Percentiles rank a stretch among this genome's conserved stretches.
phyloP scores from a whole-genome alignment of 2,888 invertebrate genomes.

The Leptopilina drosophilae region DNA sequence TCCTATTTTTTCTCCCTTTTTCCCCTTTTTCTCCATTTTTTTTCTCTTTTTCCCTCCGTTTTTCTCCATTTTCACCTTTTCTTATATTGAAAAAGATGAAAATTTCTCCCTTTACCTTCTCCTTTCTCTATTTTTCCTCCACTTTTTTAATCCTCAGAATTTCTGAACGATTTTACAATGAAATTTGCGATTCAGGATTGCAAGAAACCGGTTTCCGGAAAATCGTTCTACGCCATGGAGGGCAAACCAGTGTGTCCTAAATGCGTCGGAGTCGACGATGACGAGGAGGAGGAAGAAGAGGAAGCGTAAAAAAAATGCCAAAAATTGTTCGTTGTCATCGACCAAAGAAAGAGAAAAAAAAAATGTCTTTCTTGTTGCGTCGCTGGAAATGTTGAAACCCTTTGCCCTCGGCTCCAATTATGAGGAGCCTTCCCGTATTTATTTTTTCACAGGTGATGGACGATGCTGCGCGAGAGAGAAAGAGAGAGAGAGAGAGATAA shows the following conservation, averaged over 20 bases:
- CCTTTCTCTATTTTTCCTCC: too few relatives aligned
- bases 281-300: conserved; percentile 80
- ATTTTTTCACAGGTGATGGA: conserved; percentile 33
- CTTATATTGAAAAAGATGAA: too few relatives aligned
- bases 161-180: not conserved
- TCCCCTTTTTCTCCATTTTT: not conserved
- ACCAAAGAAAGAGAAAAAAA: conserved; percentile 23
- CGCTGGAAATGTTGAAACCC: conserved; percentile 42
- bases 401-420: conserved; percentile 66
- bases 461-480: not conserved
- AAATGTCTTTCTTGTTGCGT: not conserved
- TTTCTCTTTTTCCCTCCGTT: too few relatives aligned
- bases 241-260: conserved; percentile 96
- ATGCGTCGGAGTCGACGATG: conserved; percentile 95
- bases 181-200: conserved; percentile 85
- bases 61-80: too few relatives aligned
- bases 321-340: conserved; percentile 10
- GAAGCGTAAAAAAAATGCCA: conserved; percentile 62
- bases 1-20: too few relatives aligned
- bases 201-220: conserved; percentile 93
- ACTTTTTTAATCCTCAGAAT: not conserved
- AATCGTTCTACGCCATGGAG: conserved; percentile 98
- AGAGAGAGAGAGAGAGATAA: too few relatives aligned
- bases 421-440: conserved; percentile 61
- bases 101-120: too few relatives aligned